Evolutionary conservation across 2,888 invertebrate genomes (phyloP), one percentile per base, ranked within the genome.

Genomic region (Stegophylla sp.): DNA sequence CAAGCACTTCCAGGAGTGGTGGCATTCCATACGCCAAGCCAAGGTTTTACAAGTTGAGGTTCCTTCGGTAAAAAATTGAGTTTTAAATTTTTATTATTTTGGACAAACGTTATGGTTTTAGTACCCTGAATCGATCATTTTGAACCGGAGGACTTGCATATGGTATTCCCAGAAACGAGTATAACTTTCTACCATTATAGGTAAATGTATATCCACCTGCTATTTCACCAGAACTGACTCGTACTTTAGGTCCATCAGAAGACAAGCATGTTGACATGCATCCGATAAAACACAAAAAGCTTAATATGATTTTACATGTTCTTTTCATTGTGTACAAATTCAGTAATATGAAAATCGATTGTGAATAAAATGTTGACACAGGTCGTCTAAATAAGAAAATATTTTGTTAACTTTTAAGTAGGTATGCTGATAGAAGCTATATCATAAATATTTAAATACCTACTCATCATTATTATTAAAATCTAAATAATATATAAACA

Each of bases 1-100:
- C 93, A 93, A 0, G 85, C 86, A 0, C 89, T 87, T 0, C 91
- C 88, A 1, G 88, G 86, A 26, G 86, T 87, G 0, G 91, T 91
- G 0, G 93, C 94, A 85, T 92, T 90, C 90, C 91, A 91, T 0
- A 89, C 88, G 0, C 91, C 92, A 0, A 86, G 76, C 92, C 92
- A 92, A 82, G 90, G 88, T 84, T 90, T 89, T 84, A 88, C 83
- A 53, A 88, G 88, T 83, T 89, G 88, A 0, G 91, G 89, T 84
- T 89, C 88, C 90, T 90, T 84, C 1, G 83, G 84, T 77, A 74
- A 4, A 71, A 45, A 51, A 75, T 51, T 28, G n/a, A 73, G 45
- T 3, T 9, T 43, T 43, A 7, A 20, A 56, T 20, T 23, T 20
- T 23, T 56, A 41, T 15, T 1, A 0, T 72, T 3, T 26, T 53